A percentile compares a stretch with the other conserved stretches of the same genome.
Conservation (phyloP, 2,888 invertebrate genomes). For the Habrosyne pyritoides region DNA sequence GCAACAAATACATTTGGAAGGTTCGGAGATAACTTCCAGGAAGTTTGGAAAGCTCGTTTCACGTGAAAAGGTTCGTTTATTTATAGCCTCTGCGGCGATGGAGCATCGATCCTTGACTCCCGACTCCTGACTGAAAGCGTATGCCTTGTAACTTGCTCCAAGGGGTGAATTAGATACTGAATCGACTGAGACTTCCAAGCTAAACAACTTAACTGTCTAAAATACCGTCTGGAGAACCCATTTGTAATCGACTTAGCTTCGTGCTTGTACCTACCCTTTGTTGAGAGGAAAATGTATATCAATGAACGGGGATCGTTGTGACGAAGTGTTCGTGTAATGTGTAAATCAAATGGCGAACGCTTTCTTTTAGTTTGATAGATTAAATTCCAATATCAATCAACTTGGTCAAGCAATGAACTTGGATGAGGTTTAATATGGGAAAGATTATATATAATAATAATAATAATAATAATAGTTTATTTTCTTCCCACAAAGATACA, state of each 20-base stretch:
- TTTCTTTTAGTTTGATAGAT: background rate
- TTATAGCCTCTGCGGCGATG: constrained; percentile 46
- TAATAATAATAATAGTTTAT: too few species aligned
- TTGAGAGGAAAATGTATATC: background rate
- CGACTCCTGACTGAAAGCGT: constrained; percentile 18
- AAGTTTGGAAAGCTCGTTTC: constrained; percentile 25
- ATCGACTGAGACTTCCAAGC: background rate
- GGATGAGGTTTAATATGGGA: too few species aligned
- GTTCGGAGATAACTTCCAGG: constrained; percentile 33
- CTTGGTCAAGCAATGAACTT: too few species aligned
- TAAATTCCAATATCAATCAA: background rate
- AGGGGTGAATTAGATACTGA: constrained; percentile 10
- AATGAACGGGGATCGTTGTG: too few species aligned
- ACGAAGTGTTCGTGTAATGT: background rate
- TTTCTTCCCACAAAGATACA: too few species aligned
- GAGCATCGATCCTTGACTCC: constrained; percentile 44
- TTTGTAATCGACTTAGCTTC: background rate
- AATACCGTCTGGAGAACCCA: background rate
- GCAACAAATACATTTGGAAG: constrained; percentile 30
- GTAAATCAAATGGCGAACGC: background rate
- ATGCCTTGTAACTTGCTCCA: constrained; percentile 14
- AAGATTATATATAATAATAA: too few species aligned
- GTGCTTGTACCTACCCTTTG: background rate
- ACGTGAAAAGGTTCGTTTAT: constrained; percentile 43
- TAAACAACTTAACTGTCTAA: background rate